Percentiles rank a stretch among this genome's conserved stretches.
Conservation (phyloP, 2,113 vertebrate species). For the Corythornis cristatus region DNA sequence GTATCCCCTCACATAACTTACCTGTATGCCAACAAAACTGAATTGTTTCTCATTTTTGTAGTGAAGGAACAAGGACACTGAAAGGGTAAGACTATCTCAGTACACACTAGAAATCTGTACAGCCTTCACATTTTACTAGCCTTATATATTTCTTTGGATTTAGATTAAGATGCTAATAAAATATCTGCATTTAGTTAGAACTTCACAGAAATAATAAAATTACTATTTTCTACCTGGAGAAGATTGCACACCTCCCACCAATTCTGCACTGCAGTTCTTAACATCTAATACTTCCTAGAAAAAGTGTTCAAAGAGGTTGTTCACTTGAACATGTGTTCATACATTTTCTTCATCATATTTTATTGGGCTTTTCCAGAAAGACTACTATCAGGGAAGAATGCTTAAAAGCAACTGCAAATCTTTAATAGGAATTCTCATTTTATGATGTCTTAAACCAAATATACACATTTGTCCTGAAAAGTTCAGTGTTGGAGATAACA, state of each 20-base stretch:
- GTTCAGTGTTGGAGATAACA: neutral
- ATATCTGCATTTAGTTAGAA: neutral
- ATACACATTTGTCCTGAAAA: neutral
- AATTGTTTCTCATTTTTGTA: neutral
- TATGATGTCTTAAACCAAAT: neutral
- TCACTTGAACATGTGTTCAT: neutral
- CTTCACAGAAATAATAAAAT: neutral
- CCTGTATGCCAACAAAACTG: neutral
- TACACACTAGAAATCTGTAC: neutral
- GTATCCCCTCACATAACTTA: neutral
- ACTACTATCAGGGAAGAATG: neutral
- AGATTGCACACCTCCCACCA: neutral
- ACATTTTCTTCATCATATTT: neutral
- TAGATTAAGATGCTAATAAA: neutral
- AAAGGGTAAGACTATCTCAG: neutral
- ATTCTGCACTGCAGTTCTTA: neutral
- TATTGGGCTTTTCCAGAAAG: neutral
- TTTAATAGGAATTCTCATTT: neutral
- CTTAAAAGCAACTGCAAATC: neutral
- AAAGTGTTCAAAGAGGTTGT: neutral
- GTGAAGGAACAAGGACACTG: neutral
- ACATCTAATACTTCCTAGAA: neutral
- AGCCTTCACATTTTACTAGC: neutral
- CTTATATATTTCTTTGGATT: neutral
- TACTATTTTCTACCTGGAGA: neutral